Conservation (phyloP, 2,888 invertebrate genomes). For the Chaetoderma sp. region DNA sequence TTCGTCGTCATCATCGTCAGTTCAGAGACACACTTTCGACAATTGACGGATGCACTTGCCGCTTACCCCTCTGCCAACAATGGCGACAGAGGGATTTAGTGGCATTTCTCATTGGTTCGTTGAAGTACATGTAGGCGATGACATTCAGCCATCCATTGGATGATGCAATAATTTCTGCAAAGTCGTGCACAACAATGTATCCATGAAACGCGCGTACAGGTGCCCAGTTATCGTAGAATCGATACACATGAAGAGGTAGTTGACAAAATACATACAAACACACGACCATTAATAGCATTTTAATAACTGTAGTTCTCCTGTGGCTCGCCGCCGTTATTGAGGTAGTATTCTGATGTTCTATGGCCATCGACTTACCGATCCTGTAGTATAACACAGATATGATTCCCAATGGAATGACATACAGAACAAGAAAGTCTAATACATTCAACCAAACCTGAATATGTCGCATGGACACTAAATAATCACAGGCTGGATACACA, state of each 20-base stretch:
- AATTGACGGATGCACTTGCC: too few relatives aligned
- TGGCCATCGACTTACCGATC: too few relatives aligned
- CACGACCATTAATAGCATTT: constrained; percentile 5
- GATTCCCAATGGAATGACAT: not conserved
- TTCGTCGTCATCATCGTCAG: too few relatives aligned
- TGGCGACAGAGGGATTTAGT: too few relatives aligned
- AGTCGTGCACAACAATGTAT: not conserved
- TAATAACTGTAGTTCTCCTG: not conserved
- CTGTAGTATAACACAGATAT: not conserved
- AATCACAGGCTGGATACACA: not conserved
- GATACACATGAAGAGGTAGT: not conserved
- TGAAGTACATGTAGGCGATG: constrained; percentile 1
- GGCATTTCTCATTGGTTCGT: too few relatives aligned
- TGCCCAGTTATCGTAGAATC: not conserved
- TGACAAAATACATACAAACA: not conserved
- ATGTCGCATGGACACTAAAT: not conserved
- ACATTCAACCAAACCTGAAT: not conserved
- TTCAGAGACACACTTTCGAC: too few relatives aligned
- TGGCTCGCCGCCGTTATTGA: not conserved
- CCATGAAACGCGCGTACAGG: not conserved
- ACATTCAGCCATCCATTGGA: constrained; percentile 4
- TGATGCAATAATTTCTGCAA: not conserved
- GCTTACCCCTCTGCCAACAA: too few relatives aligned
- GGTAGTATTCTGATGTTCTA: too few relatives aligned
- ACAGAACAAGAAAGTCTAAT: not conserved